These are phyloP conservation scores for Pangasius macronema DNA, from an alignment of 2,797 vertebrate genomes.

Conservation along the genomic window DNA sequence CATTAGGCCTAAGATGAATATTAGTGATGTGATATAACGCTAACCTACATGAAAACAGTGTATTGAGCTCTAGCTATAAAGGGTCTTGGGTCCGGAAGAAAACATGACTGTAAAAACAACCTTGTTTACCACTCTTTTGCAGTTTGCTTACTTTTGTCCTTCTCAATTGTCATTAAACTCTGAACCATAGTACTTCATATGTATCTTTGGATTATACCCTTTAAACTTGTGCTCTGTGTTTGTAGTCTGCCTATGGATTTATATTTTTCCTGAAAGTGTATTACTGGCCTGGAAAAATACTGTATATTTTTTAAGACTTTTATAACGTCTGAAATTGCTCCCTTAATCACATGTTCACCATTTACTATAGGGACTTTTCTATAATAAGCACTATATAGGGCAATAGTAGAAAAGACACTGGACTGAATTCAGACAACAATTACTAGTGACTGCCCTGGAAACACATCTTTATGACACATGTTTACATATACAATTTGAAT, in stretches of 20 bases:
- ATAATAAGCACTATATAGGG: neutral
- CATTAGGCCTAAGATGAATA: neutral
- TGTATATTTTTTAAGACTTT: neutral
- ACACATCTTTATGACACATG: neutral
- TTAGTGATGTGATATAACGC: neutral
- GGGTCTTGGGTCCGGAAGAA: neutral
- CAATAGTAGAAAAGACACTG: neutral
- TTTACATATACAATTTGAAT: neutral
- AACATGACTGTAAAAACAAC: neutral
- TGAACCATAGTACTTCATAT: neutral
- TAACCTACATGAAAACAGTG: neutral
- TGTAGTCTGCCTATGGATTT: neutral
- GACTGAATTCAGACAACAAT: neutral
- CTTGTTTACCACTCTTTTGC: neutral
- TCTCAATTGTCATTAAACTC: neutral
- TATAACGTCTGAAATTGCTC: neutral
- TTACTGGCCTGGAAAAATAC: neutral
- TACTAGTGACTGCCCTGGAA: neutral
- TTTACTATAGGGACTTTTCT: too few relatives aligned
- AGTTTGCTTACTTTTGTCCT: neutral
- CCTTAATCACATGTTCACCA: neutral
- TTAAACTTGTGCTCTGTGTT: neutral
- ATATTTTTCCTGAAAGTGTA: neutral
- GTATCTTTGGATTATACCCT: neutral
- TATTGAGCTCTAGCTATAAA: neutral